These are phyloP conservation scores for Cylloceria caligata DNA, from an alignment of 2,888 invertebrate genomes.

Conservation along the genomic window DNA sequence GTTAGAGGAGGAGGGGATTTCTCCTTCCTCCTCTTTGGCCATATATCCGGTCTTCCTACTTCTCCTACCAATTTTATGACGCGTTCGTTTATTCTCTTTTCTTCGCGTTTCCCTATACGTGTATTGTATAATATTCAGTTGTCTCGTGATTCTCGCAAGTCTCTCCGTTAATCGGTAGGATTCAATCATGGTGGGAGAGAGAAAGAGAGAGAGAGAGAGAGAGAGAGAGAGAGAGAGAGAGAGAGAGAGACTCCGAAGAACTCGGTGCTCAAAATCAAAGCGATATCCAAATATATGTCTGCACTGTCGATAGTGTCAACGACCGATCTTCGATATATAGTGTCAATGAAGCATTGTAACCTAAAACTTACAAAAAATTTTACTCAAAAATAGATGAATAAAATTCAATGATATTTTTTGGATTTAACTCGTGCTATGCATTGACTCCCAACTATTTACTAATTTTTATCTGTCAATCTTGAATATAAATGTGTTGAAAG, in stretches of 20 bases:
- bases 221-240: constrained; percentile 35
- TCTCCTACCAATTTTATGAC: constrained; percentile 59
- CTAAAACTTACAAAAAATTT: too few species aligned
- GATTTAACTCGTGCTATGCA: too few species aligned
- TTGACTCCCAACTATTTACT: too few species aligned
- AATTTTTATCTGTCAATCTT: too few species aligned
- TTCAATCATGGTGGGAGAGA: constrained; percentile 73
- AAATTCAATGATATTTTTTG: too few species aligned
- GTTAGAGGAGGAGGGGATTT: constrained; percentile 56
- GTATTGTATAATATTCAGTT: constrained; percentile 23
- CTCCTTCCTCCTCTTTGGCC: constrained; percentile 52
- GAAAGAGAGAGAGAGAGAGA: background rate
- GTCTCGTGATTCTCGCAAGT: constrained; percentile 74
- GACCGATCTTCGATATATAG: too few species aligned
- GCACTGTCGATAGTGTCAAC: too few species aligned
- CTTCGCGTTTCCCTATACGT: constrained; percentile 37
- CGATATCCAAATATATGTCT: too few species aligned
- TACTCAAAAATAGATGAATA: too few species aligned
- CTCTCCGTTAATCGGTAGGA: constrained; percentile 66
- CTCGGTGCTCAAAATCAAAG: too few species aligned
- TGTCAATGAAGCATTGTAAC: too few species aligned
- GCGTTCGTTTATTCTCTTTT: constrained; percentile 37
- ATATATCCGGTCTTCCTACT: constrained; percentile 57
- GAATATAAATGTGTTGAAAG: too few species aligned
- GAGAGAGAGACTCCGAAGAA: constrained; percentile 78